phyloP scores from a whole-genome alignment of 2,113 vertebrate species.

The Echinops telfairi region DNA sequence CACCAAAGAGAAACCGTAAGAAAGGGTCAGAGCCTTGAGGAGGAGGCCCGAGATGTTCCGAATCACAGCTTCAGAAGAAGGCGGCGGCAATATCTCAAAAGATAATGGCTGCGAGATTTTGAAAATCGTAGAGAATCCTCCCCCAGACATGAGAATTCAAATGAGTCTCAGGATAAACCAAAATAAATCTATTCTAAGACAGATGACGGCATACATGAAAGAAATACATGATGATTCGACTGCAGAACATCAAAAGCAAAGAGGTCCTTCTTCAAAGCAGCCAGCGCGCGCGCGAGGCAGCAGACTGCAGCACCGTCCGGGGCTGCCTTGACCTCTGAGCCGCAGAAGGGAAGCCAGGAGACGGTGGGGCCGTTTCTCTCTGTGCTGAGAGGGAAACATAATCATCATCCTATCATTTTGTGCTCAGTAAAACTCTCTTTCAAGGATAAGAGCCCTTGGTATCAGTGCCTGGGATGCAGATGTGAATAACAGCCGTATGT shows the following conservation, averaged over 20 bases:
- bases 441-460: neutral
- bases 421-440: neutral
- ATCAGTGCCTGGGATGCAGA: too few species aligned
- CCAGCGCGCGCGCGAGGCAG: neutral
- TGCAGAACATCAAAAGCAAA: constrained; percentile 4
- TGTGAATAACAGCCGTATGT: too few species aligned
- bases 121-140: neutral
- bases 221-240: neutral
- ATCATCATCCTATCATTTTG: neutral
- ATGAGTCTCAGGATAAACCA: constrained; percentile 8
- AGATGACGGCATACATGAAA: neutral
- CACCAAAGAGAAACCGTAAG: neutral
- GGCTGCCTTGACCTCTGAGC: neutral
- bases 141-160: neutral
- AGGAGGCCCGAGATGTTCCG: neutral
- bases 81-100: neutral
- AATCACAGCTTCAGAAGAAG: neutral
- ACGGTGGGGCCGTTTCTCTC: neutral
- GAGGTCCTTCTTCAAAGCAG: constrained; percentile 41
- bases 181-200: neutral
- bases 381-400: neutral
- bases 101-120: constrained; percentile 38
- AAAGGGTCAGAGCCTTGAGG: neutral
- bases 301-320: neutral
- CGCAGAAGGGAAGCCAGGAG: neutral